Evolutionary conservation across 2,888 invertebrate species (phyloP), one percentile per base, ranked within the genome.

Genomic region (Glyphotaelius pellucidus): DNA sequence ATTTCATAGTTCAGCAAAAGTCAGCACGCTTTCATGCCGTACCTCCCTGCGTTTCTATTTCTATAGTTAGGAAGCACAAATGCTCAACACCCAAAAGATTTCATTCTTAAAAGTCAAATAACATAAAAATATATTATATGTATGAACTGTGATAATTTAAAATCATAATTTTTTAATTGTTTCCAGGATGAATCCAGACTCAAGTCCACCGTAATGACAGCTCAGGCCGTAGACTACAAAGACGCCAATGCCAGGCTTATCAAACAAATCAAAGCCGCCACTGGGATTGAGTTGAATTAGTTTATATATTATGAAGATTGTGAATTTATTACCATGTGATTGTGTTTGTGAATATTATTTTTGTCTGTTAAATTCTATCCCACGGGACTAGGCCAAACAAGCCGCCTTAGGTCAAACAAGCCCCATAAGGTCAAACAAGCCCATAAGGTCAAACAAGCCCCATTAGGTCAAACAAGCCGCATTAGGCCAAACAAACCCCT

Each of bases 141-240:
- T 42, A 42, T 14, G 42, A 42, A 42, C 2, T 42, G 42, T 42
- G 47, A 14, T 0, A 47, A 15, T 47, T 47, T 52, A 19, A n/a
- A 25, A 67, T 25, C 5, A 67, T 67, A 67, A 9, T 67, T n/a
- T 67, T 67, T 67, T 5, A 25, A 67, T n/a, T 67, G 2, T 80
- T 96, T 96, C 38, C 95, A 98, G 98, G 98, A 98, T 95, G 98
- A 98, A 95, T 96, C 96, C 79, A 97, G 98, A 84, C 95, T 98
- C 93, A 99, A 98, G 95, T 97, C 98, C 0, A 97, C 97, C 0
- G 97, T 98, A 19, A 95, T 98, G 94, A 96, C 96, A 90, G 97
- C 97, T 0, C 96, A 97, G 19, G 97, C 98, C 0, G 95, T 99
- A 0, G 98, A 99, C 95, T 97, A 97, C 94, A 97, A 97, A 93